A percentile compares a stretch with the other conserved stretches of the same genome.
Evolutionary conservation across 2,113 vertebrate species (phyloP).

Genomic region (Platysteira castanea): DNA sequence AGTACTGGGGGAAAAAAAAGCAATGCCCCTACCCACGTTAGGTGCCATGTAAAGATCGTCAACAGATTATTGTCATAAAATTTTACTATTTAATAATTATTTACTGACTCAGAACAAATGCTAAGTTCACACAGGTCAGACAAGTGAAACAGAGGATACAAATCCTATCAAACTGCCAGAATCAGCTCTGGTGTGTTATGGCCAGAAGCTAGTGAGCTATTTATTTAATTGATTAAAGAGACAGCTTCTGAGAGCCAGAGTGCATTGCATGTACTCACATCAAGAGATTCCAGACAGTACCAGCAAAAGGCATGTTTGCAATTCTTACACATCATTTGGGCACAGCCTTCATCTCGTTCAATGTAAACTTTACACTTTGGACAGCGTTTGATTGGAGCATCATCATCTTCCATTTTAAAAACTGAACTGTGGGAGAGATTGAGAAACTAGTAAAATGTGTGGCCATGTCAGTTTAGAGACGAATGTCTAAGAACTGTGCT

Average conservation of each 20-base stretch:
- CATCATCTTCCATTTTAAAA: conserved; percentile 88
- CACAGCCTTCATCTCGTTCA: conserved; percentile 95
- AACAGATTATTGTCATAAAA: background rate
- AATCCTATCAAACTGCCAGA: background rate
- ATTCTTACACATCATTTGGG: conserved; percentile 99
- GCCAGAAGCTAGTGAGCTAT: background rate
- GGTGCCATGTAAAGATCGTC: background rate
- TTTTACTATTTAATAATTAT: background rate
- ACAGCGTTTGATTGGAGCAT: conserved; percentile 95
- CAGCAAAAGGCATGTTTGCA: conserved; percentile 99
- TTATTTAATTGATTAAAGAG: background rate
- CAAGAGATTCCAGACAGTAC: conserved; percentile 98
- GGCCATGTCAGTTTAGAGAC: background rate
- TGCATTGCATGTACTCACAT: conserved; percentile 81
- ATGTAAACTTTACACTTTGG: conserved; percentile 99
- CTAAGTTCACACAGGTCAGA: background rate
- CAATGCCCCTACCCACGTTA: background rate
- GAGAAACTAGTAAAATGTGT: background rate
- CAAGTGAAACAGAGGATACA: background rate
- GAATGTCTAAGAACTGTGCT: background rate
- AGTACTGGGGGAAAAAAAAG: background rate
- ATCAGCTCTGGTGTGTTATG: background rate
- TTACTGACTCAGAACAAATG: background rate
- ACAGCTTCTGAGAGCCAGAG: background rate
- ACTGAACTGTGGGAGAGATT: conserved; percentile 75